phyloP scores from a whole-genome alignment of 2,888 invertebrate genomes.

The Nomada flava region DNA sequence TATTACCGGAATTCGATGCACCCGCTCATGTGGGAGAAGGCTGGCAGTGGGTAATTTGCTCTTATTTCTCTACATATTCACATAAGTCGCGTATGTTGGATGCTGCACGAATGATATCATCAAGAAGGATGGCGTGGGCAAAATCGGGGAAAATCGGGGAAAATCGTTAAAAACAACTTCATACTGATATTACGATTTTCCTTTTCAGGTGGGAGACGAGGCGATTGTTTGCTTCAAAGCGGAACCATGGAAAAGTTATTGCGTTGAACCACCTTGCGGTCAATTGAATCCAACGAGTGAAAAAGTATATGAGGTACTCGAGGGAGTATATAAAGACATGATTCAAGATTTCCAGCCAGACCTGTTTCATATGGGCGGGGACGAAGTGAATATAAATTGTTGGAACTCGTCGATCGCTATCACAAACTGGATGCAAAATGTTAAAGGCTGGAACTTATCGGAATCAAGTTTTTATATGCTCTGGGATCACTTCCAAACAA shows the following conservation, averaged over 20 bases:
- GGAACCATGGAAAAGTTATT: conserved; percentile 90
- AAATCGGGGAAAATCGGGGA: no score
- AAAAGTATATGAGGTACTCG: conserved; percentile 88
- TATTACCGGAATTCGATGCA: conserved; percentile 96
- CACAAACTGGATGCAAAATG: conserved; percentile 88
- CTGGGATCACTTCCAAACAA: conserved; percentile 88
- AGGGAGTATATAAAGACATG: conserved; percentile 92
- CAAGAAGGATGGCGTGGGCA: background rate
- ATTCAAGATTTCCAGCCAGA: conserved; percentile 89
- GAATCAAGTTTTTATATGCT: conserved; percentile 81
- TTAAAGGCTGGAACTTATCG: conserved; percentile 87
- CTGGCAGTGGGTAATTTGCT: conserved; percentile 87
- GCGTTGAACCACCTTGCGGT: conserved; percentile 94
- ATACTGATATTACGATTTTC: background rate
- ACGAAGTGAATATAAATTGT: conserved; percentile 90
- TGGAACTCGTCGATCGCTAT: conserved; percentile 91
- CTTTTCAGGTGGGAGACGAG: conserved; percentile 76
- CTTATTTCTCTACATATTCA: background rate
- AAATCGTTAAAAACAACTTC: background rate
- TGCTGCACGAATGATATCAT: no score
- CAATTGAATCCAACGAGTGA: conserved; percentile 91
- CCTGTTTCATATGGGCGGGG: conserved; percentile 95
- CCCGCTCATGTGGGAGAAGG: conserved; percentile 96
- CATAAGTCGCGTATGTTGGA: no score
- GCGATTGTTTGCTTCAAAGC: conserved; percentile 84